Percentiles rank a stretch among this genome's conserved stretches.
phyloP scores from a whole-genome alignment of 2,797 vertebrate species.

The Pterois miles region DNA sequence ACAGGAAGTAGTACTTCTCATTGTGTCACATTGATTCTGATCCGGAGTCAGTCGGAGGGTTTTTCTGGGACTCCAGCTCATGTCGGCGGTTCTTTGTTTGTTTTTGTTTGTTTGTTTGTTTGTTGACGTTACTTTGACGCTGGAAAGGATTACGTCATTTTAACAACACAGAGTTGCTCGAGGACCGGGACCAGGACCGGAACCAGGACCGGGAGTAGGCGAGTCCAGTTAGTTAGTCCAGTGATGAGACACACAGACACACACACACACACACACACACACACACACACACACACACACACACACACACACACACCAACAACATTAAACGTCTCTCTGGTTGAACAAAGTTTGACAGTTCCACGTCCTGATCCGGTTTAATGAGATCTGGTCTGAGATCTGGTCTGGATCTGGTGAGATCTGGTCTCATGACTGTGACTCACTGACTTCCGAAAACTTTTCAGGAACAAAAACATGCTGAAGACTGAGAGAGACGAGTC shows the following conservation, averaged over 20 bases:
- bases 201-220: neutral
- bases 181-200: neutral
- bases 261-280: neutral
- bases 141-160: neutral
- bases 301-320: neutral
- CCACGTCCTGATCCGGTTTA: neutral
- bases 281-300: neutral
- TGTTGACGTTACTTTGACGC: neutral
- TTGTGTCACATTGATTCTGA: neutral
- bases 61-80: neutral
- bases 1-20: neutral
- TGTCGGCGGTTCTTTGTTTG: neutral
- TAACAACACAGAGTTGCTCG: neutral
- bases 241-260: neutral
- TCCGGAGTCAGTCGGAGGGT: neutral
- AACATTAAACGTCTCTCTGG: neutral
- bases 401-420: neutral
- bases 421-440: neutral
- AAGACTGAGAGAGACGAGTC: neutral
- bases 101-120: neutral
- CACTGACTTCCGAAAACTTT: constrained; percentile 12
- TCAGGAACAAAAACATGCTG: constrained; percentile 6
- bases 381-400: neutral
- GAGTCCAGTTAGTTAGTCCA: no score
- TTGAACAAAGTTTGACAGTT: neutral